Base-by-base conservation (phyloP, 2,888 invertebrate genomes). In the Aelia acuminata region DNA sequence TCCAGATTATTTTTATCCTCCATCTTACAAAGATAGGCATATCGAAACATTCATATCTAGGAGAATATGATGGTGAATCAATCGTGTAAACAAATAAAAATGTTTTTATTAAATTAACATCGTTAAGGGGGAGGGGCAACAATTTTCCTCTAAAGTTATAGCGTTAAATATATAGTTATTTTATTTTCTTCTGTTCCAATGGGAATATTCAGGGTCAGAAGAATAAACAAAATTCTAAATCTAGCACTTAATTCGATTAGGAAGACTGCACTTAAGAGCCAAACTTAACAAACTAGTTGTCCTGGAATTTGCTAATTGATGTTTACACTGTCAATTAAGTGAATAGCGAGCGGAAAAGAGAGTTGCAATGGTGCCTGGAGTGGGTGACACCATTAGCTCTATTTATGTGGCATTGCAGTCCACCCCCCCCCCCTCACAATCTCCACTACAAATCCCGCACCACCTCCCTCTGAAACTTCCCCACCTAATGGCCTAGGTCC, bases 331-430 rank as follows among this genome's bases (percentile, higher is more conserved):
- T 1, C 1, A 0, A 26, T 26, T 26, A 70, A 70, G 31, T 70
- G 63, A 35, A 70, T 18, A 18, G 63, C 7, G 63, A 31, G 31
- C 35, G 63, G 63, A 70, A 70, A 70, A 70, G 63, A 70, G 63
- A 70, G 63, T 70, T 70, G 63, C 31, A 70, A 35, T 15, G 18
- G 35, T 0, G 15, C 18, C 26, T n/a, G 5, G 63, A 70, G 63
- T 70, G 63, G 63, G 31, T 31, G 18, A 70, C 63, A 70, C 63
- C 63, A 70, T 70, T 70, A 70, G 35, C 35, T 70, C 63, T 70
- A 70, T 70, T 70, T 70, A 70, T 70, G 63, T 70, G 63, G 8
- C 63, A 20, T 35, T 70, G 63, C 63, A 70, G 31, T 3, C 18
- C 22, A 22, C 22, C 22, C 53, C 20, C 22, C 3, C 31, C 18